phyloP scores from a whole-genome alignment of 2,113 vertebrate genomes.

The Ochotona princeps region DNA sequence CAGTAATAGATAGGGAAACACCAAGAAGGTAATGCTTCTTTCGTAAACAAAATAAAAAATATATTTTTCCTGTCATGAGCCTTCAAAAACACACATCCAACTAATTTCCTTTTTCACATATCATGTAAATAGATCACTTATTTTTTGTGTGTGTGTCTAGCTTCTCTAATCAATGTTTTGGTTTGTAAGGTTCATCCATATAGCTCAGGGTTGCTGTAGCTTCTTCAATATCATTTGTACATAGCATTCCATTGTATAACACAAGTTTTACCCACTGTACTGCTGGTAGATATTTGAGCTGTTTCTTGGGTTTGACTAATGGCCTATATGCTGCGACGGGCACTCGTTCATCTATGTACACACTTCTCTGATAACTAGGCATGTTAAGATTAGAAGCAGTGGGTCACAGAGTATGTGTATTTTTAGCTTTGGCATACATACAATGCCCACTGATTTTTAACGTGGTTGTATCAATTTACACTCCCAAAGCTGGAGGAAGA shows the following conservation, averaged over 20 bases:
- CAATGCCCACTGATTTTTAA: not conserved
- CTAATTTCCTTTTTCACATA: not conserved
- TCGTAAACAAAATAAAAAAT: not conserved
- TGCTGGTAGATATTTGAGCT: not conserved
- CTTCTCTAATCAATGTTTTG: not conserved
- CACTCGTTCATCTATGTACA: not conserved
- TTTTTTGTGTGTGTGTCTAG: not conserved
- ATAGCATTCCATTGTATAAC: not conserved
- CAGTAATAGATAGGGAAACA: not conserved
- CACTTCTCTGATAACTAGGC: not conserved
- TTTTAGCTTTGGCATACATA: conserved; percentile 3
- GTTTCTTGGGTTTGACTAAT: not conserved
- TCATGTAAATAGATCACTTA: not conserved
- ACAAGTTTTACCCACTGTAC: not conserved
- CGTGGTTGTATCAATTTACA: not conserved
- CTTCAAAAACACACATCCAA: not conserved
- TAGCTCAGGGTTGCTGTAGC: not conserved
- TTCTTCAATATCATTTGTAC: not conserved
- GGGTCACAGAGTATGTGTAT: not conserved
- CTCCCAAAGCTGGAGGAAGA: not conserved
- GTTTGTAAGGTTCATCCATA: not conserved
- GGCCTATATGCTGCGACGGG: not conserved
- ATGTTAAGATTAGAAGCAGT: not conserved
- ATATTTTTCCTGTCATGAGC: not conserved
- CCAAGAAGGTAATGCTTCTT: not conserved